Percentiles rank a stretch among this genome's conserved stretches.
Evolutionary conservation across 2,797 vertebrate genomes (phyloP).

Genomic region (Peromyscus melanophrys): DNA sequence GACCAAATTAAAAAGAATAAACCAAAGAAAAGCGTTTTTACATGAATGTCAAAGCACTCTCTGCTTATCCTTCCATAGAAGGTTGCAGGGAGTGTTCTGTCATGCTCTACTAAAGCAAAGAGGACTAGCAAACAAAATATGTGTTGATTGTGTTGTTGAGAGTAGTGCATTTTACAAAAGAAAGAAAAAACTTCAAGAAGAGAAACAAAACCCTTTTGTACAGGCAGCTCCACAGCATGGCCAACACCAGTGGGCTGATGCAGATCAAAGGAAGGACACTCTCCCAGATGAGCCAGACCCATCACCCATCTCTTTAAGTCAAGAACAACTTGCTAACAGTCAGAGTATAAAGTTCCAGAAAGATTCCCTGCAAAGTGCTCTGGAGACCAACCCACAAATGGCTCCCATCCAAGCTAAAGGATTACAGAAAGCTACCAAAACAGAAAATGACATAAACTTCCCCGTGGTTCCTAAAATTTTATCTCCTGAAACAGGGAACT

Average conservation of each 20-base stretch:
- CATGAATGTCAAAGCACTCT: neutral
- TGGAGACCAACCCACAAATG: neutral
- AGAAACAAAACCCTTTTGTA: neutral
- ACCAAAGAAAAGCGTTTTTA: neutral
- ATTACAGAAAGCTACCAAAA: neutral
- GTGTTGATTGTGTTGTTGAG: neutral
- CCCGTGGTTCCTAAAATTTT: neutral
- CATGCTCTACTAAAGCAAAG: neutral
- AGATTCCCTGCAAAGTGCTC: neutral
- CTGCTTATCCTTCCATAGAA: neutral
- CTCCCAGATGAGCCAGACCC: neutral
- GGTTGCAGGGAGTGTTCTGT: neutral
- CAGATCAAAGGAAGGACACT: neutral
- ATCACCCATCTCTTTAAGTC: neutral
- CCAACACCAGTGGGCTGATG: neutral
- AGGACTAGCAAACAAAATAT: neutral
- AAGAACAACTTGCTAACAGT: neutral
- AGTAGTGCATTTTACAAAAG: neutral
- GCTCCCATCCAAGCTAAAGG: neutral
- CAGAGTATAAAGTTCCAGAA: neutral
- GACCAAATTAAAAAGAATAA: constrained; percentile 16
- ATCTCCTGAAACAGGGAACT: neutral
- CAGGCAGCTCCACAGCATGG: neutral
- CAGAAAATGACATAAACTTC: neutral
- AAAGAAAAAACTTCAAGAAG: neutral